Evolutionary conservation across 2,888 invertebrate species (phyloP).

Genomic region (Conchocele bisecta): DNA sequence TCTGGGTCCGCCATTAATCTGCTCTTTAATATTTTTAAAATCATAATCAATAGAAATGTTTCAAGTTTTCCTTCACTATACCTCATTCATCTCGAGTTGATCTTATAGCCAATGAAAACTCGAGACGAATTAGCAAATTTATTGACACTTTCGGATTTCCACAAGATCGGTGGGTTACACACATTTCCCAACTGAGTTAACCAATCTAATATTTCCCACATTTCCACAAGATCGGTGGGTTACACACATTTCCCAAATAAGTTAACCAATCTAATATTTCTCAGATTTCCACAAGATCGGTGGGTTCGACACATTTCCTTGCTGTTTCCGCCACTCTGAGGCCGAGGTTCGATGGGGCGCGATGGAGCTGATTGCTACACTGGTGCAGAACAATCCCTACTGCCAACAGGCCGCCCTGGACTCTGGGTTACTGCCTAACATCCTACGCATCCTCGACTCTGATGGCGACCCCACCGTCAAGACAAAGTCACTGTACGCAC

Average conservation of each 20-base stretch:
- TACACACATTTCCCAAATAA: constrained; percentile 88
- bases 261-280: constrained; percentile 84
- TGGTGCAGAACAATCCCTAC: constrained; percentile 93
- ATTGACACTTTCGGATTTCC: no score
- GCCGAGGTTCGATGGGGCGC: constrained; percentile 86
- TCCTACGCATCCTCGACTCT: constrained; percentile 86
- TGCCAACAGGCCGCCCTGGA: constrained; percentile 89
- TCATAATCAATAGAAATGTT: no score
- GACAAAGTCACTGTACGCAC: constrained; percentile 89
- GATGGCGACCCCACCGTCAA: constrained; percentile 86
- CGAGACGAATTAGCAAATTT: no score
- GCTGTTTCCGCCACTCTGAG: constrained; percentile 87
- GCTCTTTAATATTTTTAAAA: no score
- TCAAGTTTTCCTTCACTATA: no score
- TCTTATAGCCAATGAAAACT: no score
- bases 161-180: no score
- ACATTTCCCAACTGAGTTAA: no score
- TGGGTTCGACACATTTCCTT: constrained; percentile 89
- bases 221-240: no score
- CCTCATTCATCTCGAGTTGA: no score
- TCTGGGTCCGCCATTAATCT: no score
- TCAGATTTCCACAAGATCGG: constrained; percentile 93
- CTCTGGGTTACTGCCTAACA: constrained; percentile 86
- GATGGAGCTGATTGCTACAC: constrained; percentile 89
- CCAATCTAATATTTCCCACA: no score